A percentile compares a stretch with the other conserved stretches of the same genome.
phyloP scores from a whole-genome alignment of 2,888 invertebrate species.

The Megaustenia siamemsis region DNA sequence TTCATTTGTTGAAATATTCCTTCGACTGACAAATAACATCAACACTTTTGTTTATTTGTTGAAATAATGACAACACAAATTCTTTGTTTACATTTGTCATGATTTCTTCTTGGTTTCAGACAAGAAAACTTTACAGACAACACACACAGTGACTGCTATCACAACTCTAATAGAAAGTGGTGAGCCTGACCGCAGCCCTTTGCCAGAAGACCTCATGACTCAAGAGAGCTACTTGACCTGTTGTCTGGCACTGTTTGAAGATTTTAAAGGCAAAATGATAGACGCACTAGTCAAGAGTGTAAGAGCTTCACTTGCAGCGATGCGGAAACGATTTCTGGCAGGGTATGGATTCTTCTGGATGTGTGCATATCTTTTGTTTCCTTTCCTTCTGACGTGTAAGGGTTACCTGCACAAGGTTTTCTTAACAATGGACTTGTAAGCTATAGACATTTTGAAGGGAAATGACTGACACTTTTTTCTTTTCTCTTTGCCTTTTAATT shows the following conservation, averaged over 20 bases:
- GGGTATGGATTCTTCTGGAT: conserved; percentile 22
- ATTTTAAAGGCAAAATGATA: conserved; percentile 48
- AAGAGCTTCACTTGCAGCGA: conserved; percentile 25
- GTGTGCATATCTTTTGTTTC: neutral
- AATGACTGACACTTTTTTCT: too few species aligned
- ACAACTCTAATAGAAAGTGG: conserved; percentile 37
- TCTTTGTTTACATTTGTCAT: too few species aligned
- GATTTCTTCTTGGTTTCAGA: conserved; percentile 1
- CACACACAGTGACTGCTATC: conserved; percentile 44
- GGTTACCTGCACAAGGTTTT: too few species aligned
- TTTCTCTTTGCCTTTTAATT: too few species aligned
- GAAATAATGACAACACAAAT: too few species aligned
- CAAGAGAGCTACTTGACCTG: conserved; percentile 43
- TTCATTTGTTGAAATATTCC: too few species aligned
- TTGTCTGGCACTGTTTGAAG: conserved; percentile 49
- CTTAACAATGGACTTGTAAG: too few species aligned
- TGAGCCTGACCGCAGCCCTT: conserved; percentile 46
- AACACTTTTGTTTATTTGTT: too few species aligned
- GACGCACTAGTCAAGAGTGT: conserved; percentile 51
- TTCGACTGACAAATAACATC: too few species aligned
- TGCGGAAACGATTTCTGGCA: conserved; percentile 42
- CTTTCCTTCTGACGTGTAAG: too few species aligned
- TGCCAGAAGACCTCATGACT: conserved; percentile 52
- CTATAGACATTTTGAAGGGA: too few species aligned
- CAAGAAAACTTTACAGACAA: conserved; percentile 39